These are phyloP conservation scores for Aulostomus chinensis DNA, from an alignment of 2,797 vertebrate species.

Conservation along the genomic window DNA sequence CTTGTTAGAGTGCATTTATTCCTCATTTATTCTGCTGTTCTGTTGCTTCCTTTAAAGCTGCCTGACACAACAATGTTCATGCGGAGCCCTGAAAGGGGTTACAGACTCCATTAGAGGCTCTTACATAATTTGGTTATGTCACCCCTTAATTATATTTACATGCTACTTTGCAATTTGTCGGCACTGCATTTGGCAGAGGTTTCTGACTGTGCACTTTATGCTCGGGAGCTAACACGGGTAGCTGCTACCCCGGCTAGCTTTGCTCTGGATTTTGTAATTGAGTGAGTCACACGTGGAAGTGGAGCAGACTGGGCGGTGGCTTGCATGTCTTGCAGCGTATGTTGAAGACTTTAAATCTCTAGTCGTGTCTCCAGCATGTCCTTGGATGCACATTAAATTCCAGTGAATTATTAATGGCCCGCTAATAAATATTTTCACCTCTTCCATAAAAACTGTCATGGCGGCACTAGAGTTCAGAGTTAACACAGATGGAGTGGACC, in stretches of 20 bases:
- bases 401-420: constrained; percentile 44
- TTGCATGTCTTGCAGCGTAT: constrained; percentile 13
- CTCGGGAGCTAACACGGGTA: constrained; percentile 38
- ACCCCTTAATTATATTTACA: constrained; percentile 68
- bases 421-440: constrained; percentile 46
- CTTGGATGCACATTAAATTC: constrained; percentile 45
- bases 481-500: constrained; percentile 27
- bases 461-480: constrained; percentile 1
- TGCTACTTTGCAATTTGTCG: constrained; percentile 51
- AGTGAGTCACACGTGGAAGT: constrained; percentile 40
- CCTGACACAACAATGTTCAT: constrained; percentile 36
- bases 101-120: constrained; percentile 58
- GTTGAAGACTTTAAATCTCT: constrained; percentile 34
- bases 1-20: constrained; percentile 28
- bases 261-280: constrained; percentile 19
- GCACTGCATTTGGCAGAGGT: constrained; percentile 43
- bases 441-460: constrained; percentile 25
- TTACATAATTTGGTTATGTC: constrained; percentile 63
- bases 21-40: constrained; percentile 29
- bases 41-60: constrained; percentile 12
- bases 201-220: constrained; percentile 18
- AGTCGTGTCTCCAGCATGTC: constrained; percentile 33
- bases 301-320: constrained; percentile 28
- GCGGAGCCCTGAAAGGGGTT: constrained; percentile 35
- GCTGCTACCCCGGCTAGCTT: constrained; percentile 10